These are phyloP conservation scores for Chrysomallon squamiferum DNA, from an alignment of 1,140 invertebrate species.

Conservation along the genomic window DNA sequence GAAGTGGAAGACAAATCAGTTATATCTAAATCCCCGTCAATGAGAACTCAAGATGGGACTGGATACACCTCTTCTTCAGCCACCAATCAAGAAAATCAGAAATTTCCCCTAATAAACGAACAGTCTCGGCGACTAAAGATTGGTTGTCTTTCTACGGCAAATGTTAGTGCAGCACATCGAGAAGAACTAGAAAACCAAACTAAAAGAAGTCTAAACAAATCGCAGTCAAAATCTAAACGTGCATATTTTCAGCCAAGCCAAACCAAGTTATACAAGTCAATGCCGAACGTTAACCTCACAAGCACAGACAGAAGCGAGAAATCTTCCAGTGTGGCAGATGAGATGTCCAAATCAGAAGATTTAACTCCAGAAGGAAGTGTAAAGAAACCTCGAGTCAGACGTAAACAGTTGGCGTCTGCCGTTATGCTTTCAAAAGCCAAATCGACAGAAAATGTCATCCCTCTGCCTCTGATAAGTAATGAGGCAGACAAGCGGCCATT, in stretches of 20 bases:
- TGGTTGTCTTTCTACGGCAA: background rate
- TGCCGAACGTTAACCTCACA: slow-evolving; percentile 4
- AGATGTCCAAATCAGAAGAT: background rate
- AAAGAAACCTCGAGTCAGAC: slow-evolving; percentile 20
- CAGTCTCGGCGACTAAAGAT: background rate
- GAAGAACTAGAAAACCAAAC: background rate
- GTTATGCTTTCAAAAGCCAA: slow-evolving; percentile 36
- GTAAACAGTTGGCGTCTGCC: slow-evolving; percentile 21
- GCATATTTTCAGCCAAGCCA: background rate
- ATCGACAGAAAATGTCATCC: slow-evolving; percentile 36
- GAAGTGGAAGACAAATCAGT: background rate
- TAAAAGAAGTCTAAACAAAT: background rate
- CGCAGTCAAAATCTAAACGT: background rate
- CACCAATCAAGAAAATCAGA: background rate
- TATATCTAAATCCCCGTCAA: background rate
- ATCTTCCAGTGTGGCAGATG: slow-evolving; percentile 7
- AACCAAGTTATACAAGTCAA: slow-evolving; percentile 1
- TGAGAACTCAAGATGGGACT: background rate
- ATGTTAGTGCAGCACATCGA: background rate
- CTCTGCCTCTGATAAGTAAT: slow-evolving; percentile 40
- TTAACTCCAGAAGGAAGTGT: background rate
- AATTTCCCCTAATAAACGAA: background rate
- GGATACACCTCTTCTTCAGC: background rate
- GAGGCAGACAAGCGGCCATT: slow-evolving; percentile 44
- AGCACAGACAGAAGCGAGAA: slow-evolving; percentile 3